Evolutionary conservation across 2,113 vertebrate species (phyloP), one percentile per base, ranked within the genome.

Genomic region (Chrysochloris asiatica): DNA sequence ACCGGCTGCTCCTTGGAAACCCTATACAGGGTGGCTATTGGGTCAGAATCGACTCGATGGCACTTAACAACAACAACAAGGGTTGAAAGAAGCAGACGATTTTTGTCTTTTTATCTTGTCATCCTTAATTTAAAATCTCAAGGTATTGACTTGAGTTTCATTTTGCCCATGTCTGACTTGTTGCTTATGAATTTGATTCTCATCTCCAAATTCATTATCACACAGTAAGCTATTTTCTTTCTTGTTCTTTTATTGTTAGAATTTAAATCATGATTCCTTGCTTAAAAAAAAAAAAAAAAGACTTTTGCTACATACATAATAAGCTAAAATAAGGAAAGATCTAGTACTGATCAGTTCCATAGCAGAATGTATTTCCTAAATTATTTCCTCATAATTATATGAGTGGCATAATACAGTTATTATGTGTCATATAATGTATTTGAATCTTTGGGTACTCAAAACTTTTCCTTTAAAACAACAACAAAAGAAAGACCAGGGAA

Each of bases 81-180:
- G 19, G 54, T 61, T 78, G 61, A 69, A 94, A 89, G 71, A 89
- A 91, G 93, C 69, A 24, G 43, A 69, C 22, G 80, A 4, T 16
- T 48, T 28, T 92, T 92, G 61, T 36, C 48, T 89, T 92, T 85
- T 92, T 52, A 43, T 88, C 38, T 83, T 76, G 78, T 89, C 69
- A 92, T 38, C 38, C 47, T 86, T 90, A 21, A 48, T 82, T 78
- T 82, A 17, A 86, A 88, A 89, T 73, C 50, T 85, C 50, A 21
- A 26, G 3, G 3, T 59, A 69, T 79, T 84, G 87, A 47, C 47
- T 88, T 93, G 63, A 63, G 48, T 92, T 90, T 83, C 41, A 28
- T 88, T 94, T 89, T n/a, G n/a, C 71, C 24, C 86, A 79, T 89
- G 59, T 91, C n/a, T 86, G 16, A 82, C 47, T 82, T 86, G 21